Base-by-base conservation (phyloP, 2,888 invertebrate species). In the Ctenicera cuprea region DNA sequence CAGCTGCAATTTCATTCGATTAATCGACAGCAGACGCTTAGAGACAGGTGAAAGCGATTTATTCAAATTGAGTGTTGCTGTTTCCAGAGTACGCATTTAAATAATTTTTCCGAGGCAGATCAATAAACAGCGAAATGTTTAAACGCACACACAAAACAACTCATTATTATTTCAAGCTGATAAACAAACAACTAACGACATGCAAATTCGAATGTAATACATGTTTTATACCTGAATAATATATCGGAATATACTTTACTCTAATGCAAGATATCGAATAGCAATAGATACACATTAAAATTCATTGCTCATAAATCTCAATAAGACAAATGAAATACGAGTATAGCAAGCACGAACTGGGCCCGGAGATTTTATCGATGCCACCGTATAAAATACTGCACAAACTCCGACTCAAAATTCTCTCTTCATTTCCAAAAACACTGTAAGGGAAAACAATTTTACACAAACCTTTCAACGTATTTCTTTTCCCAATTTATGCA, bases 221-320 rank as follows among this genome's bases (percentile, higher is more conserved):
- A 64, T 73, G 63, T 69, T 68, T 73, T 74, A 66, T 65, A 70
- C 70, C 18, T 57, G 65, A 74, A 74, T 74, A 70, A 74, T 69
- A 71, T 54, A 74, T 71, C 45, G 70, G 63, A 76, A 65, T 76
- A 74, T 76, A 73, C 76, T 66, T 70, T 70, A 61, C 65, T 54
- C 63, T 70, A 74, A 74, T 74, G 73, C 50, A 74, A 74, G 73
- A 74, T 74, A 74, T 74, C 73, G 73, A 76, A 77, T 70, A 74
- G 75, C 78, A 76, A 78, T 75, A 76, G 76, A 67, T 71, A 78
- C 76, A 74, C 78, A 77, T 78, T 77, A 78, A 75, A 75, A 72
- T 78, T 75, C 78, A 78, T 76, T 77, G 77, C 76, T 77, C 78
- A 78, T 78, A 78, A 78, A 75, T 78, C 77, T 78, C 77, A 78